Conservation (phyloP, 2,888 invertebrate species). For the Lucinisca nassula region DNA sequence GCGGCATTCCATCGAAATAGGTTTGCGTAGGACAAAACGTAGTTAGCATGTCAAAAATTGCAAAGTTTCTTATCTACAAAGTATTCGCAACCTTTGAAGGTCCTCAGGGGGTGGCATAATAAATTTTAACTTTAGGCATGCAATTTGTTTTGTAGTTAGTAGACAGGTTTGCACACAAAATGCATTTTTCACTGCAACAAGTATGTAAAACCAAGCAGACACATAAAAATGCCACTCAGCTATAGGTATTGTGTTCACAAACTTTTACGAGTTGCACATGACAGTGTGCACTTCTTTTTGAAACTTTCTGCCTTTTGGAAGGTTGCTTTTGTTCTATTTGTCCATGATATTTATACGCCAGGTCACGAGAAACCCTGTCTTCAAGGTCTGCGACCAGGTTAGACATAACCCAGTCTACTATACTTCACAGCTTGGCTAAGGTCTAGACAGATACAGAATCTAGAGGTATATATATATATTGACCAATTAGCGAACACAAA, state of each 20-base stretch:
- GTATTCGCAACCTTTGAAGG: slow-evolving; percentile 8
- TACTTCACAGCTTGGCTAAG: too few species aligned
- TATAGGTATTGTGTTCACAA: background rate
- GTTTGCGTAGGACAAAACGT: background rate
- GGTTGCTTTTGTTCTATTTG: too few species aligned
- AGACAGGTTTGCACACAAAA: slow-evolving; percentile 5
- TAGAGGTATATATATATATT: too few species aligned
- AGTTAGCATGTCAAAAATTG: slow-evolving; percentile 5
- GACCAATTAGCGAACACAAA: too few species aligned
- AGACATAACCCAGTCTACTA: too few species aligned
- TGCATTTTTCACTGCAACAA: slow-evolving; percentile 10
- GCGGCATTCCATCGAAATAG: background rate
- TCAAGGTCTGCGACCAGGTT: too few species aligned
- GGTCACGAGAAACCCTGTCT: too few species aligned
- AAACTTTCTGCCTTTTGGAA: too few species aligned
- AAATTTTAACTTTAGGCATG: slow-evolving; percentile 12
- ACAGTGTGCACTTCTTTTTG: too few species aligned
- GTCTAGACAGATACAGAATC: too few species aligned
- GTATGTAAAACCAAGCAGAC: background rate
- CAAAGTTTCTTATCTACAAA: slow-evolving; percentile 1
- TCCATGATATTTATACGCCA: too few species aligned
- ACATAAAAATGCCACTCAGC: background rate
- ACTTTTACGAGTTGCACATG: background rate
- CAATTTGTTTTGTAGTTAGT: background rate
- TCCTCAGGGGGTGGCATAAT: slow-evolving; percentile 14